Conservation (phyloP, 2,888 invertebrate genomes). For the Cephus sareptanus region DNA sequence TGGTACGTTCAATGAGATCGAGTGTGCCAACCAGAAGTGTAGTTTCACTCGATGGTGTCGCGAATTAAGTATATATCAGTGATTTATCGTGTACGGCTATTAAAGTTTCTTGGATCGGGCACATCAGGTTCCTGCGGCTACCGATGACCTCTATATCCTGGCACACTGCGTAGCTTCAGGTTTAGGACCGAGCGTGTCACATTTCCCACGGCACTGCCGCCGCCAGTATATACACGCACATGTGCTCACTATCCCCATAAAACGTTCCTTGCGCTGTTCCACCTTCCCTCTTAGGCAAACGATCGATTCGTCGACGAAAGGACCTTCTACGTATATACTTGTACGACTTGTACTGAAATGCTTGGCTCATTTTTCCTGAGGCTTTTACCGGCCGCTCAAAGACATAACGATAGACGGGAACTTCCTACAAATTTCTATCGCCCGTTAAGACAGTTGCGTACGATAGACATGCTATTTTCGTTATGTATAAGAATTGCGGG, state of each 20-base stretch:
- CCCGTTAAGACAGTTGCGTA: neutral
- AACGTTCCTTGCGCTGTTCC: slow-evolving; percentile 36
- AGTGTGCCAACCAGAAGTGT: neutral
- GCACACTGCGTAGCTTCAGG: slow-evolving; percentile 6
- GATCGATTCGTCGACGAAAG: neutral
- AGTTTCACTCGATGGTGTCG: neutral
- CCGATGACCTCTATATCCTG: slow-evolving; percentile 10
- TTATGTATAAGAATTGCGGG: neutral
- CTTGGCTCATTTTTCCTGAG: neutral
- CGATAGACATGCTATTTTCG: neutral
- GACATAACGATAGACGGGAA: neutral
- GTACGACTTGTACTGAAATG: neutral
- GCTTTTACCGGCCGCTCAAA: neutral
- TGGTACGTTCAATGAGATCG: neutral
- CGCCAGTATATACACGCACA: slow-evolving; percentile 29
- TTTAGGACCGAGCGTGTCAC: slow-evolving; percentile 50
- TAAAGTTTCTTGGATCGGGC: slow-evolving; percentile 16
- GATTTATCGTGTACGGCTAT: slow-evolving; percentile 3
- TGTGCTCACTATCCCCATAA: slow-evolving; percentile 31
- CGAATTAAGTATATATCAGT: slow-evolving; percentile 2
- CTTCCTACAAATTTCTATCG: neutral
- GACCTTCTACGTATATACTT: neutral
- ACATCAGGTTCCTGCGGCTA: slow-evolving; percentile 12
- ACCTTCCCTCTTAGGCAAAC: slow-evolving; percentile 24
- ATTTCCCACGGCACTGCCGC: slow-evolving; percentile 50